These are phyloP conservation scores for Bombus ignitus DNA, from an alignment of 1,140 invertebrate genomes.

Conservation along the genomic window DNA sequence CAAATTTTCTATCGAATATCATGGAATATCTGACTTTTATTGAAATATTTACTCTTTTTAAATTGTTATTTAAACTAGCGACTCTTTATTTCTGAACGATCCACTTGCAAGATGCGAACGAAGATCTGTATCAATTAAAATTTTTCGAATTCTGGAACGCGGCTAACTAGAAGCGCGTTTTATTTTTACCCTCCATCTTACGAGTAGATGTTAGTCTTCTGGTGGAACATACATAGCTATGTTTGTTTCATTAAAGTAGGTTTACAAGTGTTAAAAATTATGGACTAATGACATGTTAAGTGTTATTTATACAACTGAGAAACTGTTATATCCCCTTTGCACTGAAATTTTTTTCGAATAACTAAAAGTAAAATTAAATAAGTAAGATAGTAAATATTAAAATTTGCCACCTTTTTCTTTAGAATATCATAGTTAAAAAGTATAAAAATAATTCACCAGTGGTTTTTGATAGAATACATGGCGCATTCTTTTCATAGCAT, in stretches of 20 bases:
- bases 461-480: not conserved
- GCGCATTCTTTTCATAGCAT: not conserved
- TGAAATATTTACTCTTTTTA: not conserved
- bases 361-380: not conserved
- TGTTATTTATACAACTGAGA: too few relatives aligned
- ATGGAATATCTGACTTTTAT: not conserved
- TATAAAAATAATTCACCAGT: not conserved
- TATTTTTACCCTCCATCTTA: constrained; percentile 36
- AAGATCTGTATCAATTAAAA: constrained; percentile 10
- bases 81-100: not conserved
- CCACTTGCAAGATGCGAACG: not conserved
- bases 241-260: not conserved
- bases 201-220: not conserved
- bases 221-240: not conserved
- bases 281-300: too few relatives aligned
- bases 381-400: not conserved
- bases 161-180: constrained; percentile 17
- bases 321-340: too few relatives aligned
- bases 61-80: too few relatives aligned
- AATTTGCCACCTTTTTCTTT: not conserved
- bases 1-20: not conserved
- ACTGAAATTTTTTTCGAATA: not conserved
- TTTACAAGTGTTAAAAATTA: not conserved
- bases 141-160: constrained; percentile 14
- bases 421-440: not conserved